phyloP scores from a whole-genome alignment of 2,113 vertebrate genomes.

The Strigops habroptila region DNA sequence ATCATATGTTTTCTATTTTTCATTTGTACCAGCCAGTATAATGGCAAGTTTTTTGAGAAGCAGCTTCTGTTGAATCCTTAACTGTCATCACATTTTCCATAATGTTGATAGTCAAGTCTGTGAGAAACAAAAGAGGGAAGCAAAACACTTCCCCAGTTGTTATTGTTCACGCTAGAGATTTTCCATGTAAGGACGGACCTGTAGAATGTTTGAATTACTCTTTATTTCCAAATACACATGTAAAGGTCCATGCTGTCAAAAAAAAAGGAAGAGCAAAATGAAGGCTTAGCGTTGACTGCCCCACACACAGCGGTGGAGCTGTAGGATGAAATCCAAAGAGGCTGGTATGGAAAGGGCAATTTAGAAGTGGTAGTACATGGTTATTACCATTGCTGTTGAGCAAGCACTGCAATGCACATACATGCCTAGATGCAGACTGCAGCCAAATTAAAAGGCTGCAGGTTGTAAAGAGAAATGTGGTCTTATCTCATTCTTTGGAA shows the following conservation, averaged over 20 bases:
- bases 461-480: not conserved
- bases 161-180: not conserved
- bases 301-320: not conserved
- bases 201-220: not conserved
- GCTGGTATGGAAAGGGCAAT: not conserved
- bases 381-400: not conserved
- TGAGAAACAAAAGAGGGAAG: not conserved
- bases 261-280: not conserved
- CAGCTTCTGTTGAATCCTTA: not conserved
- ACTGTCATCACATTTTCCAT: not conserved
- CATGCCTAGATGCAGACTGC: not conserved
- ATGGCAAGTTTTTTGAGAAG: not conserved
- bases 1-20: not conserved
- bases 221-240: not conserved
- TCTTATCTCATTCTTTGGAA: not conserved
- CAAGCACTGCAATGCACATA: not conserved
- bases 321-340: not conserved
- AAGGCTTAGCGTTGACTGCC: not conserved
- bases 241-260: not conserved
- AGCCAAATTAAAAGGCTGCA: not conserved
- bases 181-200: not conserved
- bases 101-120: not conserved
- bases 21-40: not conserved
- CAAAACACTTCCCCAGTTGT: not conserved
- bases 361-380: not conserved